Evolutionary conservation across 2,113 vertebrate species (phyloP), one percentile per base, ranked within the genome.

Genomic region (Bambusicola thoracicus): DNA sequence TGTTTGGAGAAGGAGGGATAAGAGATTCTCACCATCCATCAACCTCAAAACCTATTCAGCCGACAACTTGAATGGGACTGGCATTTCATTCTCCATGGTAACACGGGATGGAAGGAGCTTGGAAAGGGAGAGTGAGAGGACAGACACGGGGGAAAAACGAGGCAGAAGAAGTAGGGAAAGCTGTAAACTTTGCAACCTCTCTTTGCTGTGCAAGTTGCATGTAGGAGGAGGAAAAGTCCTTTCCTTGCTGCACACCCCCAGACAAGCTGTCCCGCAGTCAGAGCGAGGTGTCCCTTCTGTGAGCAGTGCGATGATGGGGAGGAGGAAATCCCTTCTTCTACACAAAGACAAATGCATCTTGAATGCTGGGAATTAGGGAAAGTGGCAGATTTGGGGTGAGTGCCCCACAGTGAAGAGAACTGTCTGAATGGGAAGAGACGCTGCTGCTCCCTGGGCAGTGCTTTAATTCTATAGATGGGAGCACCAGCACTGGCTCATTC

Each of bases 21-120:
- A 96, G 91, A 95, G 92, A 97, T 97, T 97, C 97, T 97, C 97
- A 97, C 97, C 97, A 97, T 97, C 95, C 95, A 97, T 97, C 97
- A 97, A 96, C 96, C 95, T 95, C 96, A 96, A 97, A 96, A 93
- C 93, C 97, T 97, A 97, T 97, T 97, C 96, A 97, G 93, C 58
- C 49, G 63, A 94, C 93, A 89, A 89, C 85, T 91, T 97, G 97
- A 97, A 97, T 97, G 93, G 85, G 96, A 92, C 91, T 85, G 80
- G 94, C 95, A 94, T 96, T 97, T 95, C 96, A 94, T 95, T 97
- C 95, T 96, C 97, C 97, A 97, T 97, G 96, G 96, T 85, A 97
- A 97, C 97, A 66, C 80, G 89, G 80, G 93, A 97, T 94, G 90
- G 96, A 92, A 96, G 74, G 90, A 96, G 93, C 81, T 22, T 92